These are phyloP conservation scores for Argyra leucocephala DNA, from an alignment of 2,888 invertebrate species.

Conservation along the genomic window DNA sequence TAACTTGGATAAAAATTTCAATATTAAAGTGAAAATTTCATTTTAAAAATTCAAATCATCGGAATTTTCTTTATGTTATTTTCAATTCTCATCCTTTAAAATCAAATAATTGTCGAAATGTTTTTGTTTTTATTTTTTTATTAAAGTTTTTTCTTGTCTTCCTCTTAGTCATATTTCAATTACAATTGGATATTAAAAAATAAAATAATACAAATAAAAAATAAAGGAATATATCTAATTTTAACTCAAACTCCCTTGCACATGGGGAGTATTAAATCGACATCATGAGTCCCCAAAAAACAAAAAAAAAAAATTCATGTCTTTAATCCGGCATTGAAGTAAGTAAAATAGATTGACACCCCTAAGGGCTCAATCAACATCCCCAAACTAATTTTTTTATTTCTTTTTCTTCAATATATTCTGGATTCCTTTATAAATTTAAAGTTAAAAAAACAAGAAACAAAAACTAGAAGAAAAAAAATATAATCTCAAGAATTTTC, in stretches of 20 bases:
- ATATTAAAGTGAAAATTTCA: no score
- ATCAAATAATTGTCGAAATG: neutral
- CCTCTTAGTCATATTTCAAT: neutral
- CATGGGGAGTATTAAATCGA: neutral
- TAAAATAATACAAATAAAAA: no score
- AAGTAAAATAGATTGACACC: neutral
- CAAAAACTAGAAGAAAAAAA: no score
- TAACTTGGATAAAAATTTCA: no score
- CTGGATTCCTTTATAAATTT: no score
- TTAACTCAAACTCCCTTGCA: neutral
- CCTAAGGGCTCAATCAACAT: neutral
- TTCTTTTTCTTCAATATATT: neutral
- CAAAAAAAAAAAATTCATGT: no score
- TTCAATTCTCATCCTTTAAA: neutral
- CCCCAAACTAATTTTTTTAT: neutral
- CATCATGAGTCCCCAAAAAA: neutral
- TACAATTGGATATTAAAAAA: neutral
- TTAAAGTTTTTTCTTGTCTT: no score
- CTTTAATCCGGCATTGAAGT: neutral
- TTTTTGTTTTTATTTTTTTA: neutral
- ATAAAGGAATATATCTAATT: no score
- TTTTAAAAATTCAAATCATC: no score
- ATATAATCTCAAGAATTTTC: no score
- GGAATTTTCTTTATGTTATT: no score
- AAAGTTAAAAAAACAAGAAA: no score